Percentiles rank a stretch among this genome's conserved stretches.
Evolutionary conservation across 2,797 vertebrate genomes (phyloP).

Genomic region (Pangasius macronema): DNA sequence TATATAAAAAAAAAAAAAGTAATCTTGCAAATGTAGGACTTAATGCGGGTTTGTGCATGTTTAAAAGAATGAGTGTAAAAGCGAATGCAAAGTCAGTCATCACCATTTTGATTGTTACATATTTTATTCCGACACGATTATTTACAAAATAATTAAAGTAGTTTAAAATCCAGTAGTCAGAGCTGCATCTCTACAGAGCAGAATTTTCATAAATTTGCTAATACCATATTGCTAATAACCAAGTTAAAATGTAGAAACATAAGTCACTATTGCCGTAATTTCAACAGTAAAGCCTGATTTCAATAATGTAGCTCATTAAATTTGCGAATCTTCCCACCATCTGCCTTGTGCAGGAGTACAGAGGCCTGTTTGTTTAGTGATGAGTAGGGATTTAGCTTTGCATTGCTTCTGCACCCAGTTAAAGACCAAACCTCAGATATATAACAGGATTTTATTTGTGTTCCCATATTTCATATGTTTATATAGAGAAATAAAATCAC

Average conservation of each 20-base stretch:
- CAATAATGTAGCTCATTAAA: background rate
- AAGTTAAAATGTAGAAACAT: background rate
- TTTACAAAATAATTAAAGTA: background rate
- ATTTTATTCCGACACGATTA: background rate
- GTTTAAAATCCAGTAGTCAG: background rate
- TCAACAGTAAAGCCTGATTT: background rate
- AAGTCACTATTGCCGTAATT: background rate
- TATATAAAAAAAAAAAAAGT: background rate
- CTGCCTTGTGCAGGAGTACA: conserved; percentile 4
- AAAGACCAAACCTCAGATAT: conserved; percentile 54
- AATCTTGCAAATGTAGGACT: background rate
- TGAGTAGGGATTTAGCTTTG: conserved; percentile 49
- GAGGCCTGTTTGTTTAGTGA: conserved; percentile 49
- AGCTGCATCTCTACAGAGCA: background rate
- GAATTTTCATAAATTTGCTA: background rate
- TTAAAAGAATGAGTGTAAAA: background rate
- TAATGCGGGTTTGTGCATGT: background rate
- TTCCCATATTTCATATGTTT: conserved; percentile 69
- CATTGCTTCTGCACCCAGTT: conserved; percentile 52
- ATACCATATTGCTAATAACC: background rate
- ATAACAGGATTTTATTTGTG: conserved; percentile 61
- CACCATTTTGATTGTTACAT: background rate
- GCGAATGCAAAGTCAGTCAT: background rate
- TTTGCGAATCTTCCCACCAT: background rate
- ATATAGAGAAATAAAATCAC: conserved; percentile 67